phyloP scores from a whole-genome alignment of 2,888 invertebrate species.

The Anorthoa munda region DNA sequence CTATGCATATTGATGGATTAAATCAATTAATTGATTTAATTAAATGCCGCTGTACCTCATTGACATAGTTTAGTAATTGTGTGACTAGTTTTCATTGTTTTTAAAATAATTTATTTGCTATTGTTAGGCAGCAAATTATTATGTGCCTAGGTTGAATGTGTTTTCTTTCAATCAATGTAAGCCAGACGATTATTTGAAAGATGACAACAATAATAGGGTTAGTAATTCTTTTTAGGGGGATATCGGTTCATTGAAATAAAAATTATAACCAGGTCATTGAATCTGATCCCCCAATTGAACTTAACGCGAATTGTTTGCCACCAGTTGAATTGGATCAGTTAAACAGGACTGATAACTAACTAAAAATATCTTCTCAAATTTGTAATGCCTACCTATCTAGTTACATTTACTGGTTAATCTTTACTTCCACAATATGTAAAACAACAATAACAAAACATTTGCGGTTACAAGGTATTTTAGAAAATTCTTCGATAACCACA shows the following conservation, averaged over 20 bases:
- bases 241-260: not conserved
- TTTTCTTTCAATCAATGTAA: not conserved
- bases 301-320: too few species aligned
- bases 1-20: conserved; percentile 58
- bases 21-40: conserved; percentile 57
- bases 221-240: not conserved
- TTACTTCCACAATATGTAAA: conserved; percentile 14
- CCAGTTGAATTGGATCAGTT: too few species aligned
- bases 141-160: not conserved
- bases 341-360: too few species aligned
- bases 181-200: not conserved
- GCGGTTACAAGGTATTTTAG: conserved; percentile 47
- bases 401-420: not conserved
- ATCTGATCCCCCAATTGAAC: too few species aligned
- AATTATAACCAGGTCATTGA: not conserved
- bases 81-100: conserved; percentile 24
- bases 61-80: conserved; percentile 51
- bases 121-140: conserved; percentile 10
- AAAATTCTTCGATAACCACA: conserved; percentile 49
- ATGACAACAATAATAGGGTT: not conserved
- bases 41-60: conserved; percentile 48
- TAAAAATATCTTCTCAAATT: too few species aligned
- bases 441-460: conserved; percentile 37
- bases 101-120: not conserved
- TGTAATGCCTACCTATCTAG: too few species aligned